These are phyloP conservation scores for Aphaenogaster ashmeadi DNA, from an alignment of 1,140 invertebrate genomes.

Conservation along the genomic window DNA sequence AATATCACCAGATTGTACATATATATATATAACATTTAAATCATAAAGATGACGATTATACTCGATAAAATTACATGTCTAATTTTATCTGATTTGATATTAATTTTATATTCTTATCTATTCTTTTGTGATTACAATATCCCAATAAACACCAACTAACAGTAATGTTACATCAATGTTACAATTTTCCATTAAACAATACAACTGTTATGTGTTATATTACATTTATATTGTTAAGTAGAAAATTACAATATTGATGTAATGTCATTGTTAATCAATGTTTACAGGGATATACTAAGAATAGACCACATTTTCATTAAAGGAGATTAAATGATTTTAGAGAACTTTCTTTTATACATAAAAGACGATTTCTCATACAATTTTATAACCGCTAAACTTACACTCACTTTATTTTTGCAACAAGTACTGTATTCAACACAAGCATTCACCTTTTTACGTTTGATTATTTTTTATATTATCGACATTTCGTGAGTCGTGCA, in stretches of 20 bases:
- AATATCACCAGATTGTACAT: background rate
- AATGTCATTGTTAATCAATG: no score
- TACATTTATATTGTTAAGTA: no score
- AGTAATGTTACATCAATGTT: no score
- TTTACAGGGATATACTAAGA: background rate
- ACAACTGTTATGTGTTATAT: no score
- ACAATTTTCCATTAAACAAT: no score
- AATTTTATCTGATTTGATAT: background rate
- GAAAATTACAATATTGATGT: no score
- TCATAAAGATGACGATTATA: background rate
- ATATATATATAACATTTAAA: background rate
- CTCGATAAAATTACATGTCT: background rate
- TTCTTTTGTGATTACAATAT: background rate
- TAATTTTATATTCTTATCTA: slow-evolving; percentile 7
- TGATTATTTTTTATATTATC: background rate
- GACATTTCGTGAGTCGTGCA: background rate
- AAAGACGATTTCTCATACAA: background rate
- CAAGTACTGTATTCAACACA: background rate
- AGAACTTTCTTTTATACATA: background rate
- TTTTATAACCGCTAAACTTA: background rate
- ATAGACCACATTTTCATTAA: background rate
- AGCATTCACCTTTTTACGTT: background rate
- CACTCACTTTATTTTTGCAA: background rate
- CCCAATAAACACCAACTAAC: no score
- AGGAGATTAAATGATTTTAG: background rate